A percentile compares a stretch with the other conserved stretches of the same genome.
phyloP scores from a whole-genome alignment of 2,797 vertebrate species.

The Xenopus petersii region DNA sequence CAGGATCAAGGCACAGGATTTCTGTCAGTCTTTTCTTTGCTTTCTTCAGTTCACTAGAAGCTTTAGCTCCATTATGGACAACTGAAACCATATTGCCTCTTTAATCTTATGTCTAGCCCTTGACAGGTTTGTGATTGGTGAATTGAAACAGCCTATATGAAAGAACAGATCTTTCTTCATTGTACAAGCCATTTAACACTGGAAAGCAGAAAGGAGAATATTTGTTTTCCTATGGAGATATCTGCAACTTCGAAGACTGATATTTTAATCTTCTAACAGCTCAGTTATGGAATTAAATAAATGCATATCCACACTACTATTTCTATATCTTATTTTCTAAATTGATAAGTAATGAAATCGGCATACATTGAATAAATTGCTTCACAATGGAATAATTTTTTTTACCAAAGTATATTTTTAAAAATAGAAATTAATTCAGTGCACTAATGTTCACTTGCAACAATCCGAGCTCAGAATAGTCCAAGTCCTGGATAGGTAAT shows the following conservation, averaged over 20 bases:
- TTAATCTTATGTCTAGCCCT: constrained; percentile 30
- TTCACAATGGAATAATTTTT: no score
- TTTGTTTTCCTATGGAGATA: neutral
- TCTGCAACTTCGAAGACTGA: neutral
- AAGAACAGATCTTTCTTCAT: constrained; percentile 23
- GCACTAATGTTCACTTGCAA: no score
- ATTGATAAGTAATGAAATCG: no score
- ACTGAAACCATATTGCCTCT: constrained; percentile 37
- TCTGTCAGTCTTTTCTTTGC: constrained; percentile 9
- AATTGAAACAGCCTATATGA: constrained; percentile 15
- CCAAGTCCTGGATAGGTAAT: no score
- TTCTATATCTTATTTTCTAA: no score
- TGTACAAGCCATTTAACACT: constrained; percentile 8
- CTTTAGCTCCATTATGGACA: constrained; percentile 17
- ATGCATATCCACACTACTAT: no score
- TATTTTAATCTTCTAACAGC: no score
- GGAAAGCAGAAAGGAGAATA: neutral
- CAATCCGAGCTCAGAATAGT: no score
- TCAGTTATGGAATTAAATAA: no score
- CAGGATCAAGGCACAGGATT: neutral
- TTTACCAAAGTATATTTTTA: no score
- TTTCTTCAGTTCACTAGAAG: constrained; percentile 17
- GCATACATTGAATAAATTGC: no score
- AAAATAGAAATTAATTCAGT: no score
- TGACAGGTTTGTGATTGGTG: constrained; percentile 29